Base-by-base conservation (phyloP, 2,113 vertebrate genomes). In the Melanerpes aurifrons region DNA sequence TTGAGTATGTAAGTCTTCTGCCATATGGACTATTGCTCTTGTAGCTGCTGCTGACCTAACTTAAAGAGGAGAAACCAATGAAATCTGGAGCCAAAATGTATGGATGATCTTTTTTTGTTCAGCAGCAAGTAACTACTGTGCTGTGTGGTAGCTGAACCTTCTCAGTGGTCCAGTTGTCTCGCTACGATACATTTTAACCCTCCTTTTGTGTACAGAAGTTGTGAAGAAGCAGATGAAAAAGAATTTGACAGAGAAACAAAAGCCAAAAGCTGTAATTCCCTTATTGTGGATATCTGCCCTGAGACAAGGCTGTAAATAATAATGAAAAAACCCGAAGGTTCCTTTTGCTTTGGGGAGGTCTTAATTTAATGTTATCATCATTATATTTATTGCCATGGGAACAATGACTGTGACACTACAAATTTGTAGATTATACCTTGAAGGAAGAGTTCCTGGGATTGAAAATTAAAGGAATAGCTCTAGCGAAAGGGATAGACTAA, bases 341-440 rank as follows among this genome's bases (percentile, higher is more conserved):
- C 82, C 40, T 72, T 92, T 59, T 68, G 10, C 70, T 81, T 68
- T 53, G 48, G 24, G 82, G 47, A 94, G 66, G 61, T 86, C 53
- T 90, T 59, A 87, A 68, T 61, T 81, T 71, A 70, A 53, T 82
- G 72, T 83, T 67, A 19, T 85, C 35, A 73, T 74, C 66, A 61
- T 81, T 72, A 16, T 70, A 48, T 86, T 86, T 93, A 80, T 96
- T 89, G 78, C 50, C 67, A 94, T 87, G 71, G 93, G 92, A 94
- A 93, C 94, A 91, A 66, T 87, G 87, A 73, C 43, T 81, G 22
- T 87, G 73, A 61, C 14, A 67, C 48, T 64, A 77, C 26, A n/a
- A 62, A 77, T 87, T 74, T 0, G 1, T 32, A 54, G 79, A 48
- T 69, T 89, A 72, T 82, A 74, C 35, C 67, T 87, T 89, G 59